Base-by-base conservation (phyloP, 2,888 invertebrate species). In the Geotrupes spiniger region DNA sequence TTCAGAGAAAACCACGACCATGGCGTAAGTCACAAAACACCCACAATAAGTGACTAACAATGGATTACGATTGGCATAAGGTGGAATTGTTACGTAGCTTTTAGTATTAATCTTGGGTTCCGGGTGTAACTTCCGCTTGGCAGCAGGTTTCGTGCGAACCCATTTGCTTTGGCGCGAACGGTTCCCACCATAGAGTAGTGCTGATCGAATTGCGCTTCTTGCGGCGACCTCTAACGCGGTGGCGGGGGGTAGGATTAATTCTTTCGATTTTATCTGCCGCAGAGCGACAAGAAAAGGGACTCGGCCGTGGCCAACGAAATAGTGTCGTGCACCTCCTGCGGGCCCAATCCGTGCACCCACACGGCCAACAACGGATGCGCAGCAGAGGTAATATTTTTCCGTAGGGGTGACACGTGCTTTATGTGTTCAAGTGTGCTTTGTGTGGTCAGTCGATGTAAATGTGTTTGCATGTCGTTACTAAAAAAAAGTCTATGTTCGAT, bases 251-350 rank as follows among this genome's bases (percentile, higher is more conserved):
- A 8, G 16, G 16, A 31, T 49, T 38, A 40, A 39, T 38, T 27
- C n/a, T n/a, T 12, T 6, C 40, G 38, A 43, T 39, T 49, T 40
- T 50, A 42, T 57, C 55, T 58, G 60, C 46, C 55, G 45, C 80
- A 90, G 90, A 89, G 85, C 66, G 88, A 90, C 75, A 90, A 90
- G 79, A 89, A 89, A 75, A 80, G 89, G 62, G 89, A 90, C 66
- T 83, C 86, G 44, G 84, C 85, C 41, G 84, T 85, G 58, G 85
- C 89, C 52, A 73, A 73, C 64, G 91, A 92, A 74, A 83, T 92
- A 63, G 88, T 91, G 51, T 82, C 89, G 54, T 92, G 92, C 72
- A 85, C 91, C 52, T 84, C 85, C 59, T 92, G 92, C 72, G 83
- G 83, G 62, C 85, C 87, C 38, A 88, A 87, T 66, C 86, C 87